These are phyloP conservation scores for Idaea straminata DNA, from an alignment of 2,888 invertebrate genomes.

Conservation along the genomic window DNA sequence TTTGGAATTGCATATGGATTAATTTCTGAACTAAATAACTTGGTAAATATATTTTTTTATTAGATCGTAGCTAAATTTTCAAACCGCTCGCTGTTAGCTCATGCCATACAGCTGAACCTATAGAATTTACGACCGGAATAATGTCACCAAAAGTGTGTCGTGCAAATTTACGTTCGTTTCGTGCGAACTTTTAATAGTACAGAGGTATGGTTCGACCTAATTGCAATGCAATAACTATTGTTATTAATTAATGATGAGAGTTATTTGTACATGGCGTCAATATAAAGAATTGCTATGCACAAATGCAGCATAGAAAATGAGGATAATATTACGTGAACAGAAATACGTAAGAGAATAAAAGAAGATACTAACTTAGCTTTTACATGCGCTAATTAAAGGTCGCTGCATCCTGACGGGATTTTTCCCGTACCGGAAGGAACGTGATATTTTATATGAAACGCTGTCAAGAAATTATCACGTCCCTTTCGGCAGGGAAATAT, in stretches of 20 bases:
- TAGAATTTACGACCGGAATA: slow-evolving; percentile 32
- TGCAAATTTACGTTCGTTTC: slow-evolving; percentile 20
- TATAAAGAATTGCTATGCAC: too few species aligned
- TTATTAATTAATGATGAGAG: background rate
- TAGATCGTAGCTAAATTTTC: background rate
- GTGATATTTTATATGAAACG: too few species aligned
- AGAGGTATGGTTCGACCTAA: slow-evolving; percentile 10
- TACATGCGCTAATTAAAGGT: too few species aligned
- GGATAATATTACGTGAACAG: too few species aligned
- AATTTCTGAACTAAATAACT: background rate
- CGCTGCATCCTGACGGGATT: too few species aligned
- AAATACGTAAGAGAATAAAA: too few species aligned
- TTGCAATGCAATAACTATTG: slow-evolving; percentile 2
- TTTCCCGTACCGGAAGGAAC: too few species aligned
- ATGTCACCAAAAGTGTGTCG: slow-evolving; percentile 30
- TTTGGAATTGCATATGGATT: background rate
- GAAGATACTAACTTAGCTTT: too few species aligned
- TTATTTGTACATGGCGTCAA: too few species aligned
- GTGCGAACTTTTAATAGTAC: slow-evolving; percentile 20
- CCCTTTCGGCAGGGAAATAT: too few species aligned
- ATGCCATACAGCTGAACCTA: background rate
- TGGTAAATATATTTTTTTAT: background rate
- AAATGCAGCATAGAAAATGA: too few species aligned
- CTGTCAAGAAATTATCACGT: too few species aligned
- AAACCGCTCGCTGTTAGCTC: background rate